Evolutionary conservation across 2,113 vertebrate species (phyloP).

Genomic region (Nesogale talazaci): DNA sequence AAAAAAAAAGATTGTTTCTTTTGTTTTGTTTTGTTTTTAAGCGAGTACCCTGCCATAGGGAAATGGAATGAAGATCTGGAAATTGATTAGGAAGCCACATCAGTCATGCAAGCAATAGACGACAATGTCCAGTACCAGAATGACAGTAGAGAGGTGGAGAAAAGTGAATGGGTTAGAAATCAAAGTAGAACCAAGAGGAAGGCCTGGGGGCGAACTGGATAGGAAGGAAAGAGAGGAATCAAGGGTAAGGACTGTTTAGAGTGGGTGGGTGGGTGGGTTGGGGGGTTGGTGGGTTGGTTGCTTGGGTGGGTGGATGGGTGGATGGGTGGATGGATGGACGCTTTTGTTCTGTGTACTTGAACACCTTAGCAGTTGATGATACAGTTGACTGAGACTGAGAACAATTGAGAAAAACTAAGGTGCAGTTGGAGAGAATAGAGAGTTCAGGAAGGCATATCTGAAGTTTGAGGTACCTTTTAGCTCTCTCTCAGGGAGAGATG

Average conservation of each 20-base stretch:
- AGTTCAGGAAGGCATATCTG: background rate
- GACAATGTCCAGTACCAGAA: background rate
- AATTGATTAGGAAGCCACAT: background rate
- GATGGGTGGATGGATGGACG: no score
- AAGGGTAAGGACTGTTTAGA: background rate
- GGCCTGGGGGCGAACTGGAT: background rate
- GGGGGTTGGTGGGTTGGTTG: no score
- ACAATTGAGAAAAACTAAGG: background rate
- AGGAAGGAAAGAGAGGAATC: background rate
- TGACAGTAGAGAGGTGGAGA: background rate
- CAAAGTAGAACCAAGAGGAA: background rate
- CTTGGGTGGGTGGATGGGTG: no score
- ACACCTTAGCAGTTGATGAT: background rate
- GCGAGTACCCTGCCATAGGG: background rate
- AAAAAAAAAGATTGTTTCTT: no score
- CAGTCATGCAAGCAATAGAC: accelerated
- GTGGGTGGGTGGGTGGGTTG: no score
- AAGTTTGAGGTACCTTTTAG: background rate
- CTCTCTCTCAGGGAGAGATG: background rate
- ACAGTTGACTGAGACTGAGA: background rate
- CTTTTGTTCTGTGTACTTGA: background rate
- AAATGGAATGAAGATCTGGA: background rate
- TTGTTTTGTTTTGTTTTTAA: background rate
- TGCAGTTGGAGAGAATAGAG: background rate
- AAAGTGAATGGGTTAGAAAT: background rate